These are phyloP conservation scores for Vespertilio murinus DNA, from an alignment of 2,797 vertebrate genomes.

Conservation along the genomic window DNA sequence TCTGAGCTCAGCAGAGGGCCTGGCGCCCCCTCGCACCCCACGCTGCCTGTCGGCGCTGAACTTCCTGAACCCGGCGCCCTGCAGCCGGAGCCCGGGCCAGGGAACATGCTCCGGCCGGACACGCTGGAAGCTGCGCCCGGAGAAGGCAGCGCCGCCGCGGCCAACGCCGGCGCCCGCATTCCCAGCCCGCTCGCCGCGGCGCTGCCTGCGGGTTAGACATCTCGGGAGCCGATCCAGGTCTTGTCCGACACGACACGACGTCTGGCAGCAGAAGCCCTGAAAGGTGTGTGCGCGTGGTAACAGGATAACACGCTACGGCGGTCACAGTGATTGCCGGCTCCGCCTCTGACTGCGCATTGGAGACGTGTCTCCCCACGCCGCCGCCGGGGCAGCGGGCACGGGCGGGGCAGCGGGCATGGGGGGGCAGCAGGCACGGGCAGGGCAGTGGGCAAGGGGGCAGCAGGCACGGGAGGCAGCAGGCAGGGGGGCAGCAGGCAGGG, in stretches of 20 bases:
- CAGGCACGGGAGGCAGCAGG: too few species aligned
- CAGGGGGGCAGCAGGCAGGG: too few species aligned
- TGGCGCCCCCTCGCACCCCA: fast-evolving
- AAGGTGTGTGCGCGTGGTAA: constrained; percentile 70
- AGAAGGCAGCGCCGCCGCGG: not conserved
- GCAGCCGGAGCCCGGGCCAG: not conserved
- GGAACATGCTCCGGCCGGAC: not conserved
- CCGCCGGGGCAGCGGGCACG: too few species aligned
- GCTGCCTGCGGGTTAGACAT: constrained; percentile 74
- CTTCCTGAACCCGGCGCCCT: not conserved
- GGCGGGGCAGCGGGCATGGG: too few species aligned
- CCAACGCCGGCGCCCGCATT: not conserved
- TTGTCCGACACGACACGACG: constrained; percentile 77
- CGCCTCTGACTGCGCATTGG: not conserved
- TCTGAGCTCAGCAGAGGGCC: not conserved
- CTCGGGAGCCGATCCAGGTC: constrained; percentile 69
- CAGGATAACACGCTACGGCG: constrained; percentile 75
- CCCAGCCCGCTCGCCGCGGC: constrained; percentile 51
- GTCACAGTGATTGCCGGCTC: constrained; percentile 60
- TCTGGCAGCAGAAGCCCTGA: constrained; percentile 73
- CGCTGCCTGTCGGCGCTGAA: not conserved
- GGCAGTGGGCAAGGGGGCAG: too few species aligned
- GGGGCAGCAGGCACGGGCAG: too few species aligned
- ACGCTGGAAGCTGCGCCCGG: not conserved
- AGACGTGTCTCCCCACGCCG: not conserved